A percentile compares a stretch with the other conserved stretches of the same genome.
Conservation (phyloP, 1,140 invertebrate species). For the Drosophila orena region DNA sequence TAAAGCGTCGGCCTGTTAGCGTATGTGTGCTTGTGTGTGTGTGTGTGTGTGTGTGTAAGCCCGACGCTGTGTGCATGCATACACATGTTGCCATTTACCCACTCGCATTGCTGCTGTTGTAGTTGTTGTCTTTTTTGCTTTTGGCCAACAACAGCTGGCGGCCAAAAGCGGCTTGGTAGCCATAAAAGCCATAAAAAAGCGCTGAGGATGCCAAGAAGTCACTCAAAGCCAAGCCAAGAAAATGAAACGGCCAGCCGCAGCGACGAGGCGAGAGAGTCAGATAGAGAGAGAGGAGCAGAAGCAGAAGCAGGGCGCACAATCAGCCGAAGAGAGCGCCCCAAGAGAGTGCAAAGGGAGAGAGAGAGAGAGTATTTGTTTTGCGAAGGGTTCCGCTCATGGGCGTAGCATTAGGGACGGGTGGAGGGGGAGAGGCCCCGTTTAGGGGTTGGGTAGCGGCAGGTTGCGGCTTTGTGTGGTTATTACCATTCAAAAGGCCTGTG, state of each 20-base stretch:
- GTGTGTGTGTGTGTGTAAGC: conserved; percentile 28
- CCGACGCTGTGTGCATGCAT: conserved; percentile 23
- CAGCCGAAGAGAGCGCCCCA: conserved; percentile 21
- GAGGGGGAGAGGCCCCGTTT: neutral
- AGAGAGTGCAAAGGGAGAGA: conserved; percentile 24
- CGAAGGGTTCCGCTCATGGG: conserved; percentile 28
- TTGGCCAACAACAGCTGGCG: conserved; percentile 71
- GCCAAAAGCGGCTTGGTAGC: conserved; percentile 71
- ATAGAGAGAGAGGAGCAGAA: conserved; percentile 5
- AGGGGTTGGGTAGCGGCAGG: neutral
- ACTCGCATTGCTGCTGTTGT: conserved; percentile 18
- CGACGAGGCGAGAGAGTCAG: neutral
- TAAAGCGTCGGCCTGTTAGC: conserved; percentile 1
- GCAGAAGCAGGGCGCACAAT: conserved; percentile 41
- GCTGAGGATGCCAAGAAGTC: conserved; percentile 62
- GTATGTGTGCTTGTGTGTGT: conserved; percentile 17
- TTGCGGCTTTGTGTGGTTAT: conserved; percentile 1
- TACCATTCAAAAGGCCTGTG: neutral
- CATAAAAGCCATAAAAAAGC: conserved; percentile 80
- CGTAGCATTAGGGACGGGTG: conserved; percentile 12
- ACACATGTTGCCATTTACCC: conserved; percentile 71
- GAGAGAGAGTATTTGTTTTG: conserved; percentile 58
- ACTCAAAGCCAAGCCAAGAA: conserved; percentile 46
- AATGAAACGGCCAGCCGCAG: conserved; percentile 39
- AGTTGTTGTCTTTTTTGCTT: conserved; percentile 26